A percentile compares a stretch with the other conserved stretches of the same genome.
Evolutionary conservation across 2,797 vertebrate genomes (phyloP).

Genomic region (Discoglossus pictus): DNA sequence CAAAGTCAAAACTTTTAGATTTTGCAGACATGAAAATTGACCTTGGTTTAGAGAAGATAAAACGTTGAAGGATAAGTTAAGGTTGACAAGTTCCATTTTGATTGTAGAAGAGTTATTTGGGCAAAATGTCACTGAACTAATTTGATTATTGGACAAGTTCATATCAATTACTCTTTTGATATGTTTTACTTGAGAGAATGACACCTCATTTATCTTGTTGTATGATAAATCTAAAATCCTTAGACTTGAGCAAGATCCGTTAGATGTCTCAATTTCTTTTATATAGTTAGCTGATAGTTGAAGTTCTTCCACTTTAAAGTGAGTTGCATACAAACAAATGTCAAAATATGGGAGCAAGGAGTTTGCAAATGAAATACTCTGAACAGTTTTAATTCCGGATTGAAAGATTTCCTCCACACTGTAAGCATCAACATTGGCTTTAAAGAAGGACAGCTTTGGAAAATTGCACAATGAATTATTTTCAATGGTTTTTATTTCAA

Average conservation of each 20-base stretch:
- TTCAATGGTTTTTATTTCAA: background rate
- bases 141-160: conserved; percentile 16
- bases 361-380: background rate
- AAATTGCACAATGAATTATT: conserved; percentile 14
- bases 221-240: conserved; percentile 22
- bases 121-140: conserved; percentile 1
- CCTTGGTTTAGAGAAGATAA: background rate
- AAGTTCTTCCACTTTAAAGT: background rate
- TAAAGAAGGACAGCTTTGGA: background rate
- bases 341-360: background rate
- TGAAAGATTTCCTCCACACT: background rate
- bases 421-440: background rate
- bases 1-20: conserved; percentile 9
- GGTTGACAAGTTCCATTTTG: conserved; percentile 5
- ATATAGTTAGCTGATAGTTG: background rate
- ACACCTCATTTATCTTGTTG: background rate
- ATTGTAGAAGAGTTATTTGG: background rate
- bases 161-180: background rate
- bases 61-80: conserved; percentile 9
- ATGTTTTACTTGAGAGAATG: background rate
- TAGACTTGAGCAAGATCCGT: conserved; percentile 5
- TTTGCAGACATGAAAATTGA: conserved; percentile 26
- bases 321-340: background rate
- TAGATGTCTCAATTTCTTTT: background rate
- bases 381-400: background rate